phyloP scores from a whole-genome alignment of 2,888 invertebrate genomes.

The Anorthoa munda region DNA sequence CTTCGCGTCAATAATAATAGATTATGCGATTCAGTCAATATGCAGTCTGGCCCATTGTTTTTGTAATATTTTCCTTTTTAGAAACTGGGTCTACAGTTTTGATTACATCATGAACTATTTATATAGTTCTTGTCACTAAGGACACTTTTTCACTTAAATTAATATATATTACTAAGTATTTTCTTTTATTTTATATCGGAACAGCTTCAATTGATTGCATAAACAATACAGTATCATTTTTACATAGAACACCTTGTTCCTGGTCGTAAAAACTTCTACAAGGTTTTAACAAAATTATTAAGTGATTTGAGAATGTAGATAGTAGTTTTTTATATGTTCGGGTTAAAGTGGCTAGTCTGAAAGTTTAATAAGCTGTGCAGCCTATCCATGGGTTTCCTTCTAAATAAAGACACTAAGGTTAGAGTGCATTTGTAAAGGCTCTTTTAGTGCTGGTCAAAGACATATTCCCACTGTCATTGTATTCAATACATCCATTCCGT shows the following conservation, averaged over 20 bases:
- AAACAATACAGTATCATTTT: slow-evolving; percentile 55
- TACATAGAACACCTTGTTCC: slow-evolving; percentile 27
- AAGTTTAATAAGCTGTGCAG: not conserved
- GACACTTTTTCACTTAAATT: too few relatives aligned
- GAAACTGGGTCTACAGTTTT: too few relatives aligned
- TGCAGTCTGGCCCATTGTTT: too few relatives aligned
- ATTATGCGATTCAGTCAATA: too few relatives aligned
- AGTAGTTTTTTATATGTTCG: not conserved
- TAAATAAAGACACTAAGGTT: not conserved
- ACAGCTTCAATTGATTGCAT: slow-evolving; percentile 2
- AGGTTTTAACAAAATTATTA: slow-evolving; percentile 38
- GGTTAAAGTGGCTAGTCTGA: not conserved
- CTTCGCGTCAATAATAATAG: too few relatives aligned
- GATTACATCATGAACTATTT: too few relatives aligned
- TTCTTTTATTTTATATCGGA: not conserved
- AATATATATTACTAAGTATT: not conserved
- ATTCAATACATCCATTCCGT: not conserved
- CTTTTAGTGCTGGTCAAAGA: not conserved
- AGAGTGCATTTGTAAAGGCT: not conserved
- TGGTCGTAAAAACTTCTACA: slow-evolving; percentile 28
- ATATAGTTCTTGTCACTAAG: too few relatives aligned
- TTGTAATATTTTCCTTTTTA: too few relatives aligned
- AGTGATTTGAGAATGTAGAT: slow-evolving; percentile 6
- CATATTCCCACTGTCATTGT: not conserved
- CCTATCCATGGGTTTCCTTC: not conserved